Evolutionary conservation across 2,113 vertebrate genomes (phyloP).

Genomic region (Nasalis larvatus): DNA sequence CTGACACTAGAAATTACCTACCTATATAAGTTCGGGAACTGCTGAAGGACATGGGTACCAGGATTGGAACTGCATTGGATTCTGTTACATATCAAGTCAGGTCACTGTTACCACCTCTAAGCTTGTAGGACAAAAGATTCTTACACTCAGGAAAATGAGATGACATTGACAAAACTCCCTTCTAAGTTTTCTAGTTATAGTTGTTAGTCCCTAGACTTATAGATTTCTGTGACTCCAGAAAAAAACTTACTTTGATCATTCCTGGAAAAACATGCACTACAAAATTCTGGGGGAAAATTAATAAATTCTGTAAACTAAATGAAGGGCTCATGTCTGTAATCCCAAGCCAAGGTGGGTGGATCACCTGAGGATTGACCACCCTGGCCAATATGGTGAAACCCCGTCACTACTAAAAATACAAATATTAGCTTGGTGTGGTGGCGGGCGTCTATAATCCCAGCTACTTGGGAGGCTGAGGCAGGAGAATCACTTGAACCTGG

Average conservation of each 20-base stretch:
- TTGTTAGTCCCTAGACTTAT: neutral
- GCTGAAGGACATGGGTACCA: neutral
- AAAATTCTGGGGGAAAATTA: neutral
- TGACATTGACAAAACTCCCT: neutral
- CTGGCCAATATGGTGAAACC: no score
- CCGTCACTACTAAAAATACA: no score
- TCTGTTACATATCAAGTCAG: neutral
- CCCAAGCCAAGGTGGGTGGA: no score
- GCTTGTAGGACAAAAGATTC: neutral
- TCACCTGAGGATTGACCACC: no score
- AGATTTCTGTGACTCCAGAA: neutral
- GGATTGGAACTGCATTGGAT: neutral
- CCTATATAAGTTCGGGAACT: neutral
- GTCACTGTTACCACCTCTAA: neutral
- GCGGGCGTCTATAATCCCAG: no score
- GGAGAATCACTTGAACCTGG: no score
- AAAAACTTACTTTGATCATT: neutral
- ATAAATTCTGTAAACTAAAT: neutral
- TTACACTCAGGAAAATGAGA: neutral
- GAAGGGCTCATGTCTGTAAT: neutral
- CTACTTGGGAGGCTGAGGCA: no score
- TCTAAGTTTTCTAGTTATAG: neutral
- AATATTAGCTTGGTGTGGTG: no score
- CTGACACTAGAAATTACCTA: neutral
- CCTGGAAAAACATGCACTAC: constrained; percentile 19